Evolutionary conservation across 2,113 vertebrate genomes (phyloP), one percentile per base, ranked within the genome.

Genomic region (Pterocles orientalis): DNA sequence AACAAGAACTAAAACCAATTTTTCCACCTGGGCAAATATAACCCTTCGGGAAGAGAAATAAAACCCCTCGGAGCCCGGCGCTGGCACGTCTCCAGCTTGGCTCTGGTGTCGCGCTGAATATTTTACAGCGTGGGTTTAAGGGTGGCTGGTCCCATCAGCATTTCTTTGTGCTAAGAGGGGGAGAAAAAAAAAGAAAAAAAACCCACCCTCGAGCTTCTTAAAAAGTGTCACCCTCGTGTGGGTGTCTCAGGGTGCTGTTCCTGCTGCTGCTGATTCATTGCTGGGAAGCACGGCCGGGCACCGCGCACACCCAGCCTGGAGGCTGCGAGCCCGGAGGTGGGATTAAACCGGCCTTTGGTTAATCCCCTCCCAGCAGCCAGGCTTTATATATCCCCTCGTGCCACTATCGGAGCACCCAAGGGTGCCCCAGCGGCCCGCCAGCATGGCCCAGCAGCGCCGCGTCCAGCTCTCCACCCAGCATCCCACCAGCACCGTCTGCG

Each of bases 381-480:
- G 92, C 77, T 92, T 79, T 90, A 95, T 96, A 94, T 92, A 96
- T 53, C 70, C 88, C 61, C 70, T 33, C 10, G 57, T 56, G 89
- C 64, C 34, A 53, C 18, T 33, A 6, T n/a, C 28, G 1, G 54
- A 64, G 95, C 83, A 82, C 86, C 95, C 65, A 53, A 54, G 77
- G 86, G 83, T 79, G 76, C 86, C 60, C 88, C 20, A 1, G 45
- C 79, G 96, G 82, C 69, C 68, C 1, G 45, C 69, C 82, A 29
- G 47, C 72, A 98, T 98, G 98, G 93, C 98, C 4, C 82, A 97
- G 65, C 97, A 97, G 73, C 95, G 97, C 72, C 97, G 97, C 0
- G 53, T 98, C 54, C 96, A 97, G 9, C 97, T 98, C 23, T 98
- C 97, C 58, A 93, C 96, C 20, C 97, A 98, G 78, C 97, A 95